A percentile compares a stretch with the other conserved stretches of the same genome.
Conservation (phyloP, 2,888 invertebrate species). For the Ditula angustiorana region DNA sequence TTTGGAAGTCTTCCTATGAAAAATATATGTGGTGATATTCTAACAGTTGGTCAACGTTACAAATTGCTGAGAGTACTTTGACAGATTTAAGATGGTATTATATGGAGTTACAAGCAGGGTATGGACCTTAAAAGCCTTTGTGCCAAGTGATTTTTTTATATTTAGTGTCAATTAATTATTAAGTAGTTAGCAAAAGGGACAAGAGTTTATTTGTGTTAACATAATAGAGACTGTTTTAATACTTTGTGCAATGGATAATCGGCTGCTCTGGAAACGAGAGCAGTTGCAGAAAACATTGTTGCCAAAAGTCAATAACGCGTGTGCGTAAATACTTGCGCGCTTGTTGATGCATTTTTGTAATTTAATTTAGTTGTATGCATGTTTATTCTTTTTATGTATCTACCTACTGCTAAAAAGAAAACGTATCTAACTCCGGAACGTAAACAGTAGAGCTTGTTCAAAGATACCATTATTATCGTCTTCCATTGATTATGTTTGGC, state of each 20-base stretch:
- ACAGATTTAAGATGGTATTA: conserved; percentile 70
- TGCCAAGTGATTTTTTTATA: conserved; percentile 83
- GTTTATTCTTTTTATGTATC: conserved; percentile 65
- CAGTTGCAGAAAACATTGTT: conserved; percentile 63
- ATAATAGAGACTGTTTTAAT: conserved; percentile 73
- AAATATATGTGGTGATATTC: conserved; percentile 38
- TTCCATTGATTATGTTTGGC: conserved; percentile 80
- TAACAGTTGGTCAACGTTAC: conserved; percentile 40
- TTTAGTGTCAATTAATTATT: conserved; percentile 81
- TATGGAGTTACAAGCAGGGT: conserved; percentile 80
- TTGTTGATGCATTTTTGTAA: conserved; percentile 81
- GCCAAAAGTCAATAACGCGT: conserved; percentile 68
- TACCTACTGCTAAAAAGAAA: conserved; percentile 62
- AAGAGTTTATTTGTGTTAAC: conserved; percentile 76
- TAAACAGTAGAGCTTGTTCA: conserved; percentile 35
- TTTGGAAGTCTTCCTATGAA: conserved; percentile 70
- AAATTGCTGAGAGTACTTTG: conserved; percentile 78
- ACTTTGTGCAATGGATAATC: conserved; percentile 77
- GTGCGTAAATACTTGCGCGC: conserved; percentile 60
- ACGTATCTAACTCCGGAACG: conserved; percentile 47
- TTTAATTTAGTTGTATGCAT: conserved; percentile 74
- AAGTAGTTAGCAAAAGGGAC: conserved; percentile 74
- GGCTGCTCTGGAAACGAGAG: conserved; percentile 58
- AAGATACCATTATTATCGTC: conserved; percentile 64
- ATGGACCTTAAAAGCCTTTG: conserved; percentile 83